A percentile compares a stretch with the other conserved stretches of the same genome.
These are phyloP conservation scores for Merops nubicus DNA, from an alignment of 2,113 vertebrate genomes.

Conservation along the genomic window DNA sequence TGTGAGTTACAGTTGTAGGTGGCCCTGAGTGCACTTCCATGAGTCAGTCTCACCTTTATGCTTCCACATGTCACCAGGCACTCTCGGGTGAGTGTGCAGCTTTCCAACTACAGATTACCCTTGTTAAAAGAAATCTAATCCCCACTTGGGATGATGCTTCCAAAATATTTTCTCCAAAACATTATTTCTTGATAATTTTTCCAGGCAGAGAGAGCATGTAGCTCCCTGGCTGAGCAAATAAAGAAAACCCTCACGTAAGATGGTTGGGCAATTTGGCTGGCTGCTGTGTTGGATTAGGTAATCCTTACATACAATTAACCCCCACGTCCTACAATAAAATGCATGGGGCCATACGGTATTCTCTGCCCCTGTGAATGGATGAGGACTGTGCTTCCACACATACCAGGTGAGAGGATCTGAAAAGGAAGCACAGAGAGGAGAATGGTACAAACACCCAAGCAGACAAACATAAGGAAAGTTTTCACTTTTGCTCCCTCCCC, in stretches of 20 bases:
- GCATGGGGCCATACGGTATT: not conserved
- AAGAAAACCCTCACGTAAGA: not conserved
- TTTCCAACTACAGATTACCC: not conserved
- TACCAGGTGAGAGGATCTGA: not conserved
- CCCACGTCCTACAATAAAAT: not conserved
- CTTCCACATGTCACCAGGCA: constrained; percentile 22
- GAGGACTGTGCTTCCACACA: not conserved
- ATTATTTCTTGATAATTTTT: constrained; percentile 25
- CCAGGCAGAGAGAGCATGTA: not conserved
- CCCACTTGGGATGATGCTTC: constrained; percentile 1
- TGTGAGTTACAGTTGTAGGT: constrained; percentile 20
- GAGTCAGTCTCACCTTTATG: constrained; percentile 42
- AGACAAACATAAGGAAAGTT: not conserved
- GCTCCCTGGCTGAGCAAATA: not conserved
- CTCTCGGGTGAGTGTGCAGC: not conserved
- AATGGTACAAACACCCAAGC: not conserved
- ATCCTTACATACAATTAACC: not conserved
- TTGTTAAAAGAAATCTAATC: constrained; percentile 5
- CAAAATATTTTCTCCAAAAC: constrained; percentile 29
- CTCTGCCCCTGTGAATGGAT: not conserved
- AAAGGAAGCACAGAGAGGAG: not conserved
- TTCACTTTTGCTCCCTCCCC: not conserved
- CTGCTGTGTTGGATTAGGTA: not conserved
- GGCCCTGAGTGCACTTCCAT: not conserved
- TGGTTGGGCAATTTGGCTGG: not conserved